Evolutionary conservation across 2,113 vertebrate genomes (phyloP).

Genomic region (Pollachius pollachius): DNA sequence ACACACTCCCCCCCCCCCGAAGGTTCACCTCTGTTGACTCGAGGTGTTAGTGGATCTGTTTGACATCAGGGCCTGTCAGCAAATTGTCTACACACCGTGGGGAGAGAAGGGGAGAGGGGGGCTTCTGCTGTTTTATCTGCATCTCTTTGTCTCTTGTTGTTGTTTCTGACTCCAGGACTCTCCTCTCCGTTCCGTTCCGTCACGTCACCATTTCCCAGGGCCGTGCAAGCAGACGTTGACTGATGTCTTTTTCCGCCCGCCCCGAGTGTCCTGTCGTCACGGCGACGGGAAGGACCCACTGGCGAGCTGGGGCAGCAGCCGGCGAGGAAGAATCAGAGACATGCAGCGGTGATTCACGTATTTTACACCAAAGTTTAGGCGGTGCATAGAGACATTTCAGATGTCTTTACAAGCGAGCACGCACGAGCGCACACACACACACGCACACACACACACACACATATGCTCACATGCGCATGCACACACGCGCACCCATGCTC

Average conservation of each 20-base stretch:
- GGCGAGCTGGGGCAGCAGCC: slow-evolving; percentile 73
- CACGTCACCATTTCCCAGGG: too few species aligned
- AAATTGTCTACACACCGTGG: slow-evolving; percentile 37
- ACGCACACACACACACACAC: too few species aligned
- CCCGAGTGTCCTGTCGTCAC: slow-evolving; percentile 67
- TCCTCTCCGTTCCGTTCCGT: slow-evolving; percentile 45
- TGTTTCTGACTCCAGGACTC: slow-evolving; percentile 59
- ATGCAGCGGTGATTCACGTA: slow-evolving; percentile 65
- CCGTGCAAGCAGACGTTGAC: slow-evolving; percentile 68
- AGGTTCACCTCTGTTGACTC: slow-evolving; percentile 50
- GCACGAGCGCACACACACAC: not conserved
- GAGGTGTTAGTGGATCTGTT: slow-evolving; percentile 61
- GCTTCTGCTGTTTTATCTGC: not conserved
- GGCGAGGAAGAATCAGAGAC: slow-evolving; percentile 69
- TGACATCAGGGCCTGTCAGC: slow-evolving; percentile 54
- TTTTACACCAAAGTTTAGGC: slow-evolving; percentile 23
- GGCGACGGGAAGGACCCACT: slow-evolving; percentile 58
- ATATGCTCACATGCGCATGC: too few species aligned
- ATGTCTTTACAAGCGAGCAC: slow-evolving; percentile 34
- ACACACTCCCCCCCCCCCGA: slow-evolving; percentile 30
- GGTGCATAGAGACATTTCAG: too few species aligned
- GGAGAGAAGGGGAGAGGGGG: not conserved
- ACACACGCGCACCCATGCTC: too few species aligned
- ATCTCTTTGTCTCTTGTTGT: slow-evolving; percentile 28
- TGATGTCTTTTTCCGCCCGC: slow-evolving; percentile 71